phyloP scores from a whole-genome alignment of 30 jellyfish, hydroid and myxozoan genomes.

The Chrysaora quinquecirrha region DNA sequence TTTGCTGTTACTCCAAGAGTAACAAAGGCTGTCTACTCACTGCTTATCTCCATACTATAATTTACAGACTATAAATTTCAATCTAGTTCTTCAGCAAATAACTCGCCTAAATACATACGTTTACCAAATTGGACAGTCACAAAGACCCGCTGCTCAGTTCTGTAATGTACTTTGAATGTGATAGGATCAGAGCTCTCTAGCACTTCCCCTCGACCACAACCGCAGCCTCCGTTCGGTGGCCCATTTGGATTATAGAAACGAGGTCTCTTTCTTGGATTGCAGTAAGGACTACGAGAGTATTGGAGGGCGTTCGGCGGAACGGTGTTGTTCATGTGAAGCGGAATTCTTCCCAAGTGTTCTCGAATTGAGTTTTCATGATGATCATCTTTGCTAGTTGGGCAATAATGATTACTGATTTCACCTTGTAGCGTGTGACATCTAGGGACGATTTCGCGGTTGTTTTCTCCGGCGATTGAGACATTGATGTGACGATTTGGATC shows the following conservation, averaged over 20 bases:
- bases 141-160: slow-evolving; percentile 74
- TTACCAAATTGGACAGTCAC: slow-evolving; percentile 68
- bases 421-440: slow-evolving; percentile 47
- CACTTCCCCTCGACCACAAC: slow-evolving; percentile 58
- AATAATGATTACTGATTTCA: slow-evolving; percentile 27
- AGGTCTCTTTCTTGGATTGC: slow-evolving; percentile 58
- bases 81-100: slow-evolving; percentile 69
- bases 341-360: slow-evolving; percentile 61
- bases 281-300: slow-evolving; percentile 56
- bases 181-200: slow-evolving; percentile 54
- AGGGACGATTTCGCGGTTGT: slow-evolving; percentile 21
- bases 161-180: slow-evolving; percentile 66
- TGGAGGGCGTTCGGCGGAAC: slow-evolving; percentile 35
- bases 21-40: too few relatives aligned
- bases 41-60: too few relatives aligned
- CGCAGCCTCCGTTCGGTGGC: slow-evolving; percentile 74
- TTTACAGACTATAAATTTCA: too few relatives aligned
- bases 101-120: slow-evolving; percentile 65
- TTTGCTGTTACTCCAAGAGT: too few relatives aligned
- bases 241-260: slow-evolving; percentile 63
- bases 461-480: neutral
- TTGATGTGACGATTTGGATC: slow-evolving; percentile 16
- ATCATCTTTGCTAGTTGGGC: slow-evolving; percentile 37
- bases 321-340: slow-evolving; percentile 36
- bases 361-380: slow-evolving; percentile 42